phyloP scores from a whole-genome alignment of 2,113 vertebrate genomes.

The Trochalopteron elliotii region DNA sequence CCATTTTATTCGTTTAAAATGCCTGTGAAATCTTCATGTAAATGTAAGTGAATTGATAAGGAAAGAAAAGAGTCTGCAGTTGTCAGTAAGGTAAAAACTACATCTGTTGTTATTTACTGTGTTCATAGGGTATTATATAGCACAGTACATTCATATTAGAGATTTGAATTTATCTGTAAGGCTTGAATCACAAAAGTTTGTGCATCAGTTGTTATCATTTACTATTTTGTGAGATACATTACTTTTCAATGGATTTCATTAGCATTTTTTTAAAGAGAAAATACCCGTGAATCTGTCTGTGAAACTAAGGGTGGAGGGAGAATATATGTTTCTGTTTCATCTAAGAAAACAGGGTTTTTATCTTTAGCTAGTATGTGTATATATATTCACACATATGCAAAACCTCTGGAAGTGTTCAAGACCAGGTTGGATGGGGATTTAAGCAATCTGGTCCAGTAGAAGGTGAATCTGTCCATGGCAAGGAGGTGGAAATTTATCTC shows the following conservation, averaged over 20 bases:
- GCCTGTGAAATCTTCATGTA: neutral
- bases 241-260: slow-evolving; percentile 50
- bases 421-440: neutral
- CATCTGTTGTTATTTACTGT: slow-evolving; percentile 20
- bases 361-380: neutral
- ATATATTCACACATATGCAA: neutral
- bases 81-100: slow-evolving; percentile 1
- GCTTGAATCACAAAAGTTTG: slow-evolving; percentile 19
- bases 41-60: neutral
- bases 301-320: neutral
- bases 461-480: neutral
- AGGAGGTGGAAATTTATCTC: neutral
- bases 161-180: slow-evolving; percentile 31
- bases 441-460: neutral
- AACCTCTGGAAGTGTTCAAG: neutral
- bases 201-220: slow-evolving; percentile 46
- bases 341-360: fast-evolving
- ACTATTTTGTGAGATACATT: slow-evolving; percentile 17
- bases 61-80: neutral
- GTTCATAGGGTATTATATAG: slow-evolving; percentile 25
- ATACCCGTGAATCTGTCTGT: neutral
- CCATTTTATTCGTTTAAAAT: neutral
- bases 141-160: slow-evolving; percentile 29
- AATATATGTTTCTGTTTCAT: neutral
- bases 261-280: slow-evolving; percentile 2